phyloP scores from a whole-genome alignment of 2,888 invertebrate genomes.

The Eupithecia vulgata region DNA sequence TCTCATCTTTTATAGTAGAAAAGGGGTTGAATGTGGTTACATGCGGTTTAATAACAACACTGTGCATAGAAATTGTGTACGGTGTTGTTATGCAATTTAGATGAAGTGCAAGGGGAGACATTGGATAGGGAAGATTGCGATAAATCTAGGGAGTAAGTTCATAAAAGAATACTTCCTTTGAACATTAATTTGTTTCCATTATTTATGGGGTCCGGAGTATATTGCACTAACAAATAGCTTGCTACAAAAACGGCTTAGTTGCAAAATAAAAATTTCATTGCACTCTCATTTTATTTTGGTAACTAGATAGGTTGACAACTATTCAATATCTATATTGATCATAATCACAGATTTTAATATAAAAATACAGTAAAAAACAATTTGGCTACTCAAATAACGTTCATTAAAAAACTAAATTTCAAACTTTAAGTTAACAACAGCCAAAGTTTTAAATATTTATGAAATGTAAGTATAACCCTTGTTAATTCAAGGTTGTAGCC shows the following conservation, averaged over 20 bases:
- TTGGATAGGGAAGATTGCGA: conserved; percentile 15
- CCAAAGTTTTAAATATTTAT: not conserved
- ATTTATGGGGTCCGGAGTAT: conserved; percentile 21
- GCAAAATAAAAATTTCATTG: not conserved
- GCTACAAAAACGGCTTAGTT: not conserved
- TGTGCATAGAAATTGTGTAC: conserved; percentile 8
- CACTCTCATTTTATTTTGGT: not conserved
- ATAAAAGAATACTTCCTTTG: conserved; percentile 33
- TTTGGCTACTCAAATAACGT: not conserved
- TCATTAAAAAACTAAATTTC: not conserved
- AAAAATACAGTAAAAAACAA: not conserved
- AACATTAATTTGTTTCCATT: conserved; percentile 24
- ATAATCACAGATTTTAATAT: not conserved
- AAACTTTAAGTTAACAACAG: not conserved
- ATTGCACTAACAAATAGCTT: conserved; percentile 1
- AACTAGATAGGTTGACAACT: no score
- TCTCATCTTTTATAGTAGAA: not conserved
- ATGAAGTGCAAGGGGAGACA: conserved; percentile 25
- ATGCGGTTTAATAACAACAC: conserved; percentile 1
- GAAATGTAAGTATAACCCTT: not conserved
- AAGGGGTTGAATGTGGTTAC: conserved; percentile 1
- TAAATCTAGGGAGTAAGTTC: conserved; percentile 30
- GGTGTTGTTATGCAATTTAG: conserved; percentile 6
- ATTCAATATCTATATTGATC: not conserved
- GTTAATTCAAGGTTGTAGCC: not conserved